Evolutionary conservation across 2,113 vertebrate species (phyloP), one percentile per base, ranked within the genome.

Genomic region (Euleptes europaea): DNA sequence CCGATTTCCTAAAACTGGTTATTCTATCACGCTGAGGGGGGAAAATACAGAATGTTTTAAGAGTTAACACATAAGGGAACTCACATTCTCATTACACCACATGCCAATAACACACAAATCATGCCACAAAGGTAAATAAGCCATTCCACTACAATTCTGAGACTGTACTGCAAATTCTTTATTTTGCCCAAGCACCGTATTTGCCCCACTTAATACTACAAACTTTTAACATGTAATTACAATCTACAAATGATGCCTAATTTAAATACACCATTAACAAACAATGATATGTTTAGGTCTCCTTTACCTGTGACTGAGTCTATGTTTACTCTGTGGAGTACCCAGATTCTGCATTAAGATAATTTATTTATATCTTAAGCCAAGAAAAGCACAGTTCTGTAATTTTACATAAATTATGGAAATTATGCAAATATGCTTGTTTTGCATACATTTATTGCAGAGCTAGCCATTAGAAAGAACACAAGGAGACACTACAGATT

Each of bases 1-100:
- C 97, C 0, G 97, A 96, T 94, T 97, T 99, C 89, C 99, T 97
- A 94, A 99, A 99, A 95, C 98, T 99, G 89, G 98, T 99, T 71
- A 99, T 97, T 83, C 99, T 97, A 95, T 99, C 98, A 83, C 98
- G 97, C 99, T 99, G 96, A 85, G 96, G 96, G 96, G 57, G 93
- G n/a, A 96, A 83, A 91, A 79, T 67, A 89, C 60, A 63, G 60
- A 83, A 83, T 91, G 54, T 12, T 84, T 44, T 85, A 83, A 93
- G 89, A 90, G 81, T 93, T 31, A 90, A 66, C 77, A 88, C 38
- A 86, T 63, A 78, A 84, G 73, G 1, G 1, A 84, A 91, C 3
- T 87, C n/a, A 84, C 89, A 88, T 82, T 40, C 1, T 19, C 28
- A 84, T 21, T 9, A n/a, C 6, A 60, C 63, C 38, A 14, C 44